phyloP scores from a whole-genome alignment of 2,797 vertebrate species.

The Aselliscus stoliczkanus region DNA sequence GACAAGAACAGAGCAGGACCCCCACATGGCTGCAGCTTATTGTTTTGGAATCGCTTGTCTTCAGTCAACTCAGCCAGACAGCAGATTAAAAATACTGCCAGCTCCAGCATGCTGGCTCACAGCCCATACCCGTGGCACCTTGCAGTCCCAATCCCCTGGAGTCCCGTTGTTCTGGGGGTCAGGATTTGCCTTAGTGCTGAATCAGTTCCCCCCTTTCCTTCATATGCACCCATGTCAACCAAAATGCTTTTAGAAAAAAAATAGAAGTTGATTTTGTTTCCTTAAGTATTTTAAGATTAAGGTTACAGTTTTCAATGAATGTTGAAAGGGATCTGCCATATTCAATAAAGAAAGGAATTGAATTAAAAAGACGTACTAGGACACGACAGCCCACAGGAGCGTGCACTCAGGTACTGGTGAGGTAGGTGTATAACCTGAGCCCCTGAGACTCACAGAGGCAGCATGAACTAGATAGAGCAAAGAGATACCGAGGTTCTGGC shows the following conservation, averaged over 20 bases:
- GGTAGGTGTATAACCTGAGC: neutral
- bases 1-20: neutral
- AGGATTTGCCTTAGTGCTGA: neutral
- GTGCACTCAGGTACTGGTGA: neutral
- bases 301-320: conserved; percentile 69
- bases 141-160: neutral
- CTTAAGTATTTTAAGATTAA: conserved; percentile 64
- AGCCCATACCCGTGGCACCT: rapidly evolving
- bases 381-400: neutral
- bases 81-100: neutral
- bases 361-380: neutral
- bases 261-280: conserved; percentile 31
- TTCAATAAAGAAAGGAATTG: conserved; percentile 71
- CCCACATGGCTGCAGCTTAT: neutral
- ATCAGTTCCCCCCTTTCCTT: conserved; percentile 66
- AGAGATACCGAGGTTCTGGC: neutral
- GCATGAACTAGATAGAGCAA: neutral
- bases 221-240: neutral
- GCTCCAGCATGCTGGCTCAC: neutral
- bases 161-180: neutral
- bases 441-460: neutral
- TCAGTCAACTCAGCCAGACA: neutral
- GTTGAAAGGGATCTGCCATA: conserved; percentile 72
- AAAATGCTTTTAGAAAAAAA: conserved; percentile 60
- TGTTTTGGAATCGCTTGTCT: conserved; percentile 25